Percentiles rank a stretch among this genome's conserved stretches.
Evolutionary conservation across 2,113 vertebrate species (phyloP).

Genomic region (Delphinus delphis): DNA sequence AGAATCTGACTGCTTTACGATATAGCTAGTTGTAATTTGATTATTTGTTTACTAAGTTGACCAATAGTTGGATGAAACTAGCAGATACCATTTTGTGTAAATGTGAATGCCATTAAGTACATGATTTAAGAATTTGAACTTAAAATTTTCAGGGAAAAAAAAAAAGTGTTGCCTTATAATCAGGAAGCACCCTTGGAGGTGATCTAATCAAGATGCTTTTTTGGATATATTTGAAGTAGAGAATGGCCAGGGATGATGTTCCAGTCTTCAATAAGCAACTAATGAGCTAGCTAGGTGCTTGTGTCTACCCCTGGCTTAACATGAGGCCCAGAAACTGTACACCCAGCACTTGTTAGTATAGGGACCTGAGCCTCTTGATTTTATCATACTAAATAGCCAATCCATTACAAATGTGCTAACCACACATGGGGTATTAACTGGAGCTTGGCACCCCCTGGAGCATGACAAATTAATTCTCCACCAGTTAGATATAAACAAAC

Average conservation of each 20-base stretch:
- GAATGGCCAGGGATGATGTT: not conserved
- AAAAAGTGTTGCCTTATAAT: not conserved
- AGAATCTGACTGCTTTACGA: not conserved
- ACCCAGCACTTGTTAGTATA: not conserved
- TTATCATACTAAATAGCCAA: not conserved
- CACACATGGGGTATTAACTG: constrained; percentile 64
- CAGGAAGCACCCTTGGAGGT: not conserved
- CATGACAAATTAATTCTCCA: constrained; percentile 66
- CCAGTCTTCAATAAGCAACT: not conserved
- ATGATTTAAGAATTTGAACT: not conserved
- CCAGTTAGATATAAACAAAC: constrained; percentile 62
- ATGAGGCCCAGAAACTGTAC: not conserved
- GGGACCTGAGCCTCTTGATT: not conserved
- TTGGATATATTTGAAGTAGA: not conserved
- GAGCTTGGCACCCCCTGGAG: constrained; percentile 35
- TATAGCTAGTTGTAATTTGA: not conserved
- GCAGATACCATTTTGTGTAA: not conserved
- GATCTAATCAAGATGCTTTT: not conserved
- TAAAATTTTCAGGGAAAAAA: not conserved
- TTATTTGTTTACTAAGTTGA: not conserved
- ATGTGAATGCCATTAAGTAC: not conserved
- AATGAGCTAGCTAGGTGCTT: not conserved
- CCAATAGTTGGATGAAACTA: not conserved
- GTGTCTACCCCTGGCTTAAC: not conserved
- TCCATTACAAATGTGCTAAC: constrained; percentile 36